phyloP scores from a whole-genome alignment of 2,888 invertebrate species.

The Zhengitettix transpicula region DNA sequence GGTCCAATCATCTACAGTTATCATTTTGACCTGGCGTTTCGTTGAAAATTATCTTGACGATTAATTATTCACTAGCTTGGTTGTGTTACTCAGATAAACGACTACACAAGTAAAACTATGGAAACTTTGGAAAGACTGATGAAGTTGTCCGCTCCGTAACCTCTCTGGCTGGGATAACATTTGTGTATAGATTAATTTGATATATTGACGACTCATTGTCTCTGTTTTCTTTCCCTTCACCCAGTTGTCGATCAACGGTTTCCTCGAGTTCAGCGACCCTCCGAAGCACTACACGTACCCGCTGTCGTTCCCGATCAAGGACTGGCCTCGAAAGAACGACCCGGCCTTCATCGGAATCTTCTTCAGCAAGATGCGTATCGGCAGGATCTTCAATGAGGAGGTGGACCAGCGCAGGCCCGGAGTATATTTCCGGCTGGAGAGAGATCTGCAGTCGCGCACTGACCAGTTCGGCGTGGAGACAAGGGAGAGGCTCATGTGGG shows the following conservation, averaged over 20 bases:
- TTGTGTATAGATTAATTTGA: too few species aligned
- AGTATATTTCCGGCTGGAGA: constrained; percentile 35
- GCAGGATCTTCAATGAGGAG: constrained; percentile 51
- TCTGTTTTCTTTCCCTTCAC: too few species aligned
- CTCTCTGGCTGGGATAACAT: too few species aligned
- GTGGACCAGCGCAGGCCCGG: constrained; percentile 51
- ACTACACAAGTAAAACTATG: too few species aligned
- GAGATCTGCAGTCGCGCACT: constrained; percentile 51
- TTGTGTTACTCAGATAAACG: too few species aligned
- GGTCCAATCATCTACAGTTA: too few species aligned
- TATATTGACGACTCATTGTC: too few species aligned
- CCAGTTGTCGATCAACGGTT: constrained; percentile 66
- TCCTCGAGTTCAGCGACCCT: constrained; percentile 79
- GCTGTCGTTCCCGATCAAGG: constrained; percentile 67
- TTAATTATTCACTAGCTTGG: too few species aligned
- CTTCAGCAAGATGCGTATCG: constrained; percentile 75
- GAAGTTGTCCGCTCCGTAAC: too few species aligned
- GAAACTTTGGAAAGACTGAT: too few species aligned
- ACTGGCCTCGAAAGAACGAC: constrained; percentile 75
- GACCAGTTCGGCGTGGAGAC: constrained; percentile 76
- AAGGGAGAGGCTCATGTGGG: constrained; percentile 72
- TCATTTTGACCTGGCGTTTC: too few species aligned
- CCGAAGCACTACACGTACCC: constrained; percentile 73
- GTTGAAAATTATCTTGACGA: too few species aligned
- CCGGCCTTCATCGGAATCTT: constrained; percentile 90